Evolutionary conservation across 2,797 vertebrate species (phyloP).

Genomic region (Gymnoscopelus braueri): DNA sequence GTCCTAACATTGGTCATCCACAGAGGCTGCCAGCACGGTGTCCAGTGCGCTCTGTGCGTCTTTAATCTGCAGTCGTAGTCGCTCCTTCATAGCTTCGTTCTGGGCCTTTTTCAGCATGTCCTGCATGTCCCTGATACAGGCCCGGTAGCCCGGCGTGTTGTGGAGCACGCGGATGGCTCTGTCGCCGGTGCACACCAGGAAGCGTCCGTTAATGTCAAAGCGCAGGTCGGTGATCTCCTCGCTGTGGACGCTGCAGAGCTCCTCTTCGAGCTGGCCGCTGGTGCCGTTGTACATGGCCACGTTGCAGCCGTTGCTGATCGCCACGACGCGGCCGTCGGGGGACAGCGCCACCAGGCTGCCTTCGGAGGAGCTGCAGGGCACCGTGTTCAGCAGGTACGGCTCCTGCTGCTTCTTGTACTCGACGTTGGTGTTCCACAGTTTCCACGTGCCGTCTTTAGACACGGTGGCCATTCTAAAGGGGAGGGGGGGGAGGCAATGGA

Average conservation of each 20-base stretch:
- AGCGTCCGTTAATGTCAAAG: constrained; percentile 89
- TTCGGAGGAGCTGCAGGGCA: constrained; percentile 75
- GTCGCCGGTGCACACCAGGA: constrained; percentile 89
- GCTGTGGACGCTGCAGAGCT: constrained; percentile 81
- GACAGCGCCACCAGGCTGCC: constrained; percentile 86
- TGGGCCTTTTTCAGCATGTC: constrained; percentile 86
- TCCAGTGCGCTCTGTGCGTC: constrained; percentile 86
- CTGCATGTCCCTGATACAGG: constrained; percentile 88
- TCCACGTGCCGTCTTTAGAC: constrained; percentile 96
- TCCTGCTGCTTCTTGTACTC: constrained; percentile 98
- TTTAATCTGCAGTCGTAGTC: constrained; percentile 89
- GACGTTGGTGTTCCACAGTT: constrained; percentile 94
- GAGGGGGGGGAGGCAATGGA: not conserved
- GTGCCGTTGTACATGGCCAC: constrained; percentile 84
- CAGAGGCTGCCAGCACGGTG: constrained; percentile 74
- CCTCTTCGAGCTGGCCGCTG: constrained; percentile 86
- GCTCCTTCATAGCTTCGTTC: constrained; percentile 86
- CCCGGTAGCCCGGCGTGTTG: constrained; percentile 89
- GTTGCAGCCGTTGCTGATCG: constrained; percentile 81
- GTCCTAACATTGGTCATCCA: constrained; percentile 31
- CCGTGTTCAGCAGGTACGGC: constrained; percentile 89
- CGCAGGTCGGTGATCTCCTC: constrained; percentile 82
- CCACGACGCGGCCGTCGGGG: constrained; percentile 86
- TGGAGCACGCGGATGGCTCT: constrained; percentile 88
- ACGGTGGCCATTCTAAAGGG: constrained; percentile 90